Percentiles rank a stretch among this genome's conserved stretches.
Evolutionary conservation across 23 tunicate genomes (phyloP).

Genomic region (Halocynthia roretzi): DNA sequence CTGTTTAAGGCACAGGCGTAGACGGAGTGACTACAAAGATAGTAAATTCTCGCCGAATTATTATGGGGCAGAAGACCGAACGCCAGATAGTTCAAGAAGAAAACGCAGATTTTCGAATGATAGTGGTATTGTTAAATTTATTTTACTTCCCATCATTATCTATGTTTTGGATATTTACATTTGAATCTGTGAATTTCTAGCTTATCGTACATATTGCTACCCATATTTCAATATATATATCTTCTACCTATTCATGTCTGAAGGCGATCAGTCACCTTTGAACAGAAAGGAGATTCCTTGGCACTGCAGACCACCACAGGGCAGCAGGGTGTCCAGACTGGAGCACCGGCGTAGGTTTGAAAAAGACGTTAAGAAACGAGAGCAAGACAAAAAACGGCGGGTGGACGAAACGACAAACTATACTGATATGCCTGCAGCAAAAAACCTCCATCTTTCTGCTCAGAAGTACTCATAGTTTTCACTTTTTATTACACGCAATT

Average conservation of each 20-base stretch:
- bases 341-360: slow-evolving; percentile 79
- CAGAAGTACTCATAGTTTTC: too few relatives aligned
- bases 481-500: too few relatives aligned
- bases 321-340: slow-evolving; percentile 35
- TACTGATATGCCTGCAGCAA: not conserved
- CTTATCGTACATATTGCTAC: not conserved
- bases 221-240: not conserved
- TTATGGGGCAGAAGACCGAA: not conserved
- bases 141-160: too few relatives aligned
- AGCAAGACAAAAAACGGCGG: slow-evolving; percentile 34
- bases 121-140: not conserved
- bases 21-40: not conserved
- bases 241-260: too few relatives aligned
- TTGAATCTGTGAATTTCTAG: not conserved
- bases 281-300: slow-evolving; percentile 23
- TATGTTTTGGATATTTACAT: too few relatives aligned
- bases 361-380: slow-evolving; percentile 32
- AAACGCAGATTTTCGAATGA: slow-evolving; percentile 23
- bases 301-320: slow-evolving; percentile 19
- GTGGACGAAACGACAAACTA: slow-evolving; percentile 18
- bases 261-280: not conserved
- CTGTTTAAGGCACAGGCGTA: slow-evolving; percentile 1
- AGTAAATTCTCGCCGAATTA: slow-evolving; percentile 8
- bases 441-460: not conserved
- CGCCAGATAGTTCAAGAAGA: slow-evolving; percentile 10